Evolutionary conservation across 2,797 vertebrate species (phyloP), one percentile per base, ranked within the genome.

Genomic region (Tokudaia muenninki): DNA sequence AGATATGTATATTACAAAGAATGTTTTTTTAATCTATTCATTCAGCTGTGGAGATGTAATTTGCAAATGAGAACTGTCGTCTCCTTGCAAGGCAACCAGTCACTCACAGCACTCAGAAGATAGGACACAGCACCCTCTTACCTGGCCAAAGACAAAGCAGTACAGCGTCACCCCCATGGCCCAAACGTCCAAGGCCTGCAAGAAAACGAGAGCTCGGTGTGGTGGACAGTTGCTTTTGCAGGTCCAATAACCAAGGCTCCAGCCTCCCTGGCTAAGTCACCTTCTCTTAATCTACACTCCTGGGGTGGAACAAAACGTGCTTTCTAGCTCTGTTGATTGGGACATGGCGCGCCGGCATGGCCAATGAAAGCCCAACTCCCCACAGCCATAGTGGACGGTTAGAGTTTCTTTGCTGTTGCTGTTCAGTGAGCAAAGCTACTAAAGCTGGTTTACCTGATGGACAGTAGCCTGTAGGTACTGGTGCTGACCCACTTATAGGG

Each of bases 81-180:
- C 84, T 95, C 57, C 75, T 31, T 24, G 7, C 3, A 84, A 75
- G 31, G 74, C 10, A 41, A 89, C 63, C 41, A 31, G 5, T 13
- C 41, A 52, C 41, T 55, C 67, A 79, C 24, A 84, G 84, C 41
- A 24, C 50, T 37, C 31, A 61, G 86, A 55, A 59, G 37, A 80
- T 11, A 67, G 44, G 59, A 89, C 41, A 37, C 1, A 75, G 91
- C 87, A 6, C 52, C n/a, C 41, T 26, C 37, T 99, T 98, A 99
- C 99, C 99, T 99, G 99, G 94, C 99, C 99, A 96, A 99, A 99
- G 90, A 99, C 98, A 0, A 99, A 99, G 98, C 99, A 99, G 97
- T 99, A 99, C 65, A 99, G 98, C 0, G 99, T 99, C 97, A 99
- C 99, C 82, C 99, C 99, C 99, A 99, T 99, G 78, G 99, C 99